Evolutionary conservation across 2,797 vertebrate genomes (phyloP).

Genomic region (Sciurus vulgaris): DNA sequence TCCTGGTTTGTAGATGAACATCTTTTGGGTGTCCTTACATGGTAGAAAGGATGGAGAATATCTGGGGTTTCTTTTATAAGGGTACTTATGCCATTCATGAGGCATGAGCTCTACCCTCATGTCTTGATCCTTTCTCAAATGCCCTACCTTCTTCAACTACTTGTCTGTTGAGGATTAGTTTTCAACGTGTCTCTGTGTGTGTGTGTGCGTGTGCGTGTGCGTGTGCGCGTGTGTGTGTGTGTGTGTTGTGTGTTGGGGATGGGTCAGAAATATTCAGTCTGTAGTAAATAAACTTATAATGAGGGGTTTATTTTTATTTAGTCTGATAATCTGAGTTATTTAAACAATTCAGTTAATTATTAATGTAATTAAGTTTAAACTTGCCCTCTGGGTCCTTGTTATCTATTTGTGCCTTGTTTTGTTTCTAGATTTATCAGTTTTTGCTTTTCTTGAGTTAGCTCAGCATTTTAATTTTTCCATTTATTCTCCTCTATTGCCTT

Average conservation of each 20-base stretch:
- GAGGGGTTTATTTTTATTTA: conserved; percentile 11
- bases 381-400: background rate
- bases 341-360: background rate
- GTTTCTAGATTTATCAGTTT: background rate
- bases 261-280: background rate
- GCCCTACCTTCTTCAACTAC: too few relatives aligned
- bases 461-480: background rate
- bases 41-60: background rate
- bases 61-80: too few relatives aligned
- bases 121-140: too few relatives aligned
- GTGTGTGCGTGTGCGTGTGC: background rate
- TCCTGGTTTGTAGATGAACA: background rate
- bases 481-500: background rate
- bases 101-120: too few relatives aligned
- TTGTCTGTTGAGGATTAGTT: background rate
- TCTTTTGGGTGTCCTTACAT: background rate
- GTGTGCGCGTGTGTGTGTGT: too few relatives aligned
- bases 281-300: background rate
- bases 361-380: background rate
- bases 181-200: background rate
- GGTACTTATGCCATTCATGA: too few relatives aligned
- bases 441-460: background rate
- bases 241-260: background rate
- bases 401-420: background rate
- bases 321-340: background rate